Evolutionary conservation across 2,888 invertebrate genomes (phyloP), one percentile per base, ranked within the genome.

Genomic region (Halocaridina rubra): DNA sequence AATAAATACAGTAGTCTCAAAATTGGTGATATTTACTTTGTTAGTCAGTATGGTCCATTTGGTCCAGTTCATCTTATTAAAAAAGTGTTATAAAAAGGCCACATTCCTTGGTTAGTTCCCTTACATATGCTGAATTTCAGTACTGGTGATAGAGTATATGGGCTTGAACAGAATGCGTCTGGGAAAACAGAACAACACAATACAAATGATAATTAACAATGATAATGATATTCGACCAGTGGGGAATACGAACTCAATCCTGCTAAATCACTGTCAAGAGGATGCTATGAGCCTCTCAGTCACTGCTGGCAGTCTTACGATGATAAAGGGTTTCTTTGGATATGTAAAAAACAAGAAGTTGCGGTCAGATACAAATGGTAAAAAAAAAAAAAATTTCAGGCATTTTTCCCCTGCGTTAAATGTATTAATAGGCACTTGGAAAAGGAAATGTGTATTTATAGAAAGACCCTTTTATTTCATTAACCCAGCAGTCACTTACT

Each of bases 101-200:
- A 13, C 59, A 57, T 30, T 32, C 30, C 22, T 32, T 59, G 30
- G 61, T 77, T 77, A 77, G 61, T 74, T 80, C n/a, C 71, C 57
- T 7, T 71, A 80, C 59, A 53, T 53, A 80, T 33, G 32, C 29
- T 32, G 10, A 30, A 72, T 39, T 80, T 74, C 72, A 16, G 61
- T 61, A 71, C 32, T 71, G 57, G 22, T 64, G 61, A 80, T 80
- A 71, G 59, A 72, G 72, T 61, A 59, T 53, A 53, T n/a, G 53
- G 53, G 53, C 53, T 53, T 53, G 53, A 53, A 53, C 53, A 53
- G 53, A n/a, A 53, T n/a, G 53, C 57, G 30, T 69, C 53, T 74
- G 74, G 80, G 80, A 80, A 80, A 74, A 80, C 80, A 67, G 39
- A 53, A 64, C 71, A 69, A 74, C 80, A 76, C 22, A 24, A 61